A percentile compares a stretch with the other conserved stretches of the same genome.
phyloP scores from a whole-genome alignment of 1,140 invertebrate species.

The Cephus cinctus region DNA sequence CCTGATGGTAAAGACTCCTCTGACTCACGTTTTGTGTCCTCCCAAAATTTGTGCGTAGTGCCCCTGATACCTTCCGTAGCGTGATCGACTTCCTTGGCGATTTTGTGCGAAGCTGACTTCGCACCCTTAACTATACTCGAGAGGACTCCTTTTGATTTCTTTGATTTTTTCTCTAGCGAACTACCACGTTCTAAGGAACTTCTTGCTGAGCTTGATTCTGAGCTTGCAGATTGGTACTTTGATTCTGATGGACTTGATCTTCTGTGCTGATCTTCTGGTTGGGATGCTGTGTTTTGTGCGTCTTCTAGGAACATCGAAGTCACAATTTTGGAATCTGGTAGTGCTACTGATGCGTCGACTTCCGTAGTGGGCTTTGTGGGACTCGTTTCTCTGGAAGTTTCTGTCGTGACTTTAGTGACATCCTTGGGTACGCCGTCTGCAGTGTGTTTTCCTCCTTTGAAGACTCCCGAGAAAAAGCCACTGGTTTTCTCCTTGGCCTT shows the following conservation, averaged over 20 bases:
- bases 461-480: background rate
- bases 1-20: constrained; percentile 26
- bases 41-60: constrained; percentile 38
- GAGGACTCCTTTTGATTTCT: constrained; percentile 21
- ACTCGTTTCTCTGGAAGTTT: background rate
- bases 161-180: constrained; percentile 17
- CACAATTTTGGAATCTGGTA: constrained; percentile 18
- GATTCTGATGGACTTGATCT: background rate
- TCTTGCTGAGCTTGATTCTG: constrained; percentile 14
- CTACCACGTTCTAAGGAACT: constrained; percentile 23
- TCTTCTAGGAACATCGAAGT: constrained; percentile 26
- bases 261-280: too few species aligned
- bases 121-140: constrained; percentile 36
- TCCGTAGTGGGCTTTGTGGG: background rate
- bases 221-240: background rate
- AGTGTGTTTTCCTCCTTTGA: background rate
- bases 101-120: constrained; percentile 50
- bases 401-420: background rate
- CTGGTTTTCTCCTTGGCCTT: constrained; percentile 1
- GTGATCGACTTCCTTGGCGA: constrained; percentile 44
- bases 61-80: constrained; percentile 39
- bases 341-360: constrained; percentile 20
- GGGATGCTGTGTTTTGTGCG: constrained; percentile 11
- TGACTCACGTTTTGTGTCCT: constrained; percentile 48
- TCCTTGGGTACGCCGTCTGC: background rate